These are phyloP conservation scores for Pseudococcus jackbeardsleyi DNA, from an alignment of 2,888 invertebrate species.

Conservation along the genomic window DNA sequence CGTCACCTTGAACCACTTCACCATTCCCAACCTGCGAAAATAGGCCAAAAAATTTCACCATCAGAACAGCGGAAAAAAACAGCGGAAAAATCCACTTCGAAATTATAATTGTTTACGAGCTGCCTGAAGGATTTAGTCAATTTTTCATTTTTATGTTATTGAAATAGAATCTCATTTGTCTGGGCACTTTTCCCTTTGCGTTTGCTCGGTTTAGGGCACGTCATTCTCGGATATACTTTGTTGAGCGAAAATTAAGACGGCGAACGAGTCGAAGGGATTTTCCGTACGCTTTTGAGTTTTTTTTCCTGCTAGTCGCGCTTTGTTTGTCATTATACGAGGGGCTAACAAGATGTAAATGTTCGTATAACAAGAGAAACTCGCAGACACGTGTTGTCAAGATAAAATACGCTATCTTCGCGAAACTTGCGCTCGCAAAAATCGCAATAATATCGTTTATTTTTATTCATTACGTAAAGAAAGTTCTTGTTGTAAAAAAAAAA, in stretches of 20 bases:
- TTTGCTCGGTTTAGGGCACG: not conserved
- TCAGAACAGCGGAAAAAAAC: not conserved
- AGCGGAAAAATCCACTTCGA: not conserved
- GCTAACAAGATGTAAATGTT: slow-evolving; percentile 23
- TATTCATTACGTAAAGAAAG: slow-evolving; percentile 14
- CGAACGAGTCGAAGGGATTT: not conserved
- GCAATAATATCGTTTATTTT: not conserved
- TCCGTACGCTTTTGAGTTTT: slow-evolving; percentile 1
- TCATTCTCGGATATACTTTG: slow-evolving; percentile 1
- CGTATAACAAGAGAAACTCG: slow-evolving; percentile 19
- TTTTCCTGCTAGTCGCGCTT: not conserved
- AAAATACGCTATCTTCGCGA: not conserved
- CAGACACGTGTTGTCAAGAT: slow-evolving; percentile 20
- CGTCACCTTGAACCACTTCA: not conserved
- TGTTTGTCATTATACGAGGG: slow-evolving; percentile 3
- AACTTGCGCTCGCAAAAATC: not conserved
- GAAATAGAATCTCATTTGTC: slow-evolving; percentile 17
- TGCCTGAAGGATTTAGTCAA: slow-evolving; percentile 24
- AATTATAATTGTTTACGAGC: slow-evolving; percentile 5
- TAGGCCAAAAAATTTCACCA: not conserved
- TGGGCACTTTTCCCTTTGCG: not conserved
- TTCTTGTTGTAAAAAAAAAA: not conserved
- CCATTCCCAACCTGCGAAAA: not conserved
- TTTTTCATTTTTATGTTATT: slow-evolving; percentile 28
- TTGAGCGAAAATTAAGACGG: not conserved